Base-by-base conservation (phyloP, 2,888 invertebrate species). In the Drosophila buzzatii region DNA sequence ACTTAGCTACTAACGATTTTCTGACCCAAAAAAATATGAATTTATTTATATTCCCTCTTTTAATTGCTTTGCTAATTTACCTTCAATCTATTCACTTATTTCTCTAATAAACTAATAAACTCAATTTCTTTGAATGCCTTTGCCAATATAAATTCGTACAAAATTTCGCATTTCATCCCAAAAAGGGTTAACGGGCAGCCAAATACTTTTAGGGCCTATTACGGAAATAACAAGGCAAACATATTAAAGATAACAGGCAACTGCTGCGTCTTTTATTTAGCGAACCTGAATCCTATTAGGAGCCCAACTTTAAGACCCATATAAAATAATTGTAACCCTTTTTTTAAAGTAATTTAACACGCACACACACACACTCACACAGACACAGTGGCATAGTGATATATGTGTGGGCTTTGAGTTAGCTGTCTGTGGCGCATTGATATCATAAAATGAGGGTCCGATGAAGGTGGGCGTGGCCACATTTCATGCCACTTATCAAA, bases 401-500 rank as follows among this genome's bases (percentile, higher is more conserved):
- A 18, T 39, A 49, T 49, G 23, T 16, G 14, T 47, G 14, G 44
- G 51, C 27, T 23, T 3, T n/a, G 8, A 56, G 74, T 66, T 70
- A 58, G 37, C 80, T 75, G 77, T 76, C 80, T 77, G 80, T 63
- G 75, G 76, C 78, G 71, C 85, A 84, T 86, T 86, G 84, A 85
- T 85, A 89, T 76, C 81, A 68, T 51, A 14, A 51, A 27, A 67
- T 55, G 72, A 81, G 51, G 35, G 53, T 12, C n/a, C 10, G 18
- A 16, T 58, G 39, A 27, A n/a, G 55, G 41, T 31, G 55, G 41
- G 55, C 41, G 55, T 6, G 42, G 76, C 69, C 58, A 73, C 79
- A 85, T 82, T 87, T 82, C 81, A 85, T 90, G 88, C 79, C 90
- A 90, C 90, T 87, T 87, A 90, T 87, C 87, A 86, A 86, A 84